Evolutionary conservation across 2,888 invertebrate genomes (phyloP), one percentile per base, ranked within the genome.

Genomic region (Drosophila borborema): DNA sequence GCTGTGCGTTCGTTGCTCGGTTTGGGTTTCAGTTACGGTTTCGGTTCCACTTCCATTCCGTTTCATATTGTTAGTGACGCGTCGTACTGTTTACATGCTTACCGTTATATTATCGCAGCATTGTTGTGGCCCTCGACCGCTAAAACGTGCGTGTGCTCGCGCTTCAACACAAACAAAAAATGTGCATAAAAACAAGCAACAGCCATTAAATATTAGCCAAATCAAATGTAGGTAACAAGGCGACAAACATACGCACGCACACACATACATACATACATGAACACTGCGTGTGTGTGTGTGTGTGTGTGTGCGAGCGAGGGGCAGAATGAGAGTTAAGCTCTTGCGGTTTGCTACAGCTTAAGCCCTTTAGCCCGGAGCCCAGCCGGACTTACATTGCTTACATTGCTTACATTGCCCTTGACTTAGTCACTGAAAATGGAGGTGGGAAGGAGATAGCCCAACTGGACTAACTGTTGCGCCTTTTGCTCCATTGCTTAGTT

Each of bases 131-230:
- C 38, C 41, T 10, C 36, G 40, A 38, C 46, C 43, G 38, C 14
- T 12, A n/a, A 18, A 16, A 16, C 28, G 67, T 53, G 56, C 46
- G 20, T 49, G 58, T 23, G 64, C 59, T 41, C 68, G 62, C 55
- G 41, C 73, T 56, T 45, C 5, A 53, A 9, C 18, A 65, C 61
- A 70, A 77, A 79, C 67, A 80, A 80, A 54, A 51, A 80, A 75
- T 72, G 79, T 81, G 79, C 78, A 71, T 71, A 69, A 80, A 72
- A 81, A 75, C 69, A 79, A 80, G 75, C 62, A 75, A 65, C 75
- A 71, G 75, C 70, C 79, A 81, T 82, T 78, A 80, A 82, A 78
- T 82, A 80, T 79, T 79, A 70, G 79, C 67, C 69, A 75, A 82
- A 80, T 80, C 72, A 67, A 82, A 75, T 75, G 80, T 80, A 79